A percentile compares a stretch with the other conserved stretches of the same genome.
These are phyloP conservation scores for Carabus problematicus DNA, from an alignment of 2,888 invertebrate genomes.

Conservation along the genomic window DNA sequence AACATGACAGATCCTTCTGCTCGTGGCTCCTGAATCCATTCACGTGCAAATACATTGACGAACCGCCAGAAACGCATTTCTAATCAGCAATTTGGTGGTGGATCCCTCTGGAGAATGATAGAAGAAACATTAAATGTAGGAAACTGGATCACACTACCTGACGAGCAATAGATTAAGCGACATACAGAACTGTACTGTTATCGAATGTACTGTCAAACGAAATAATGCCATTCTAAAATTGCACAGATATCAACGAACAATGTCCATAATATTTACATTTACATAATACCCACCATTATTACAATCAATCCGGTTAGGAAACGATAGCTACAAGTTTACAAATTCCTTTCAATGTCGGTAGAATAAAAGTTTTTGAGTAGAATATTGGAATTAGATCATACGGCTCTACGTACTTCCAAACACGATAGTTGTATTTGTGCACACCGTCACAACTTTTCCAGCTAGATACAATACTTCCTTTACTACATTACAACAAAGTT, in stretches of 20 bases:
- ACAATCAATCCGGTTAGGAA: conserved; percentile 23
- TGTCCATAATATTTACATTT: conserved; percentile 19
- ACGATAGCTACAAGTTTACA: conserved; percentile 25
- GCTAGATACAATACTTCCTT: no score
- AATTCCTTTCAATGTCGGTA: conserved; percentile 33
- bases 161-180: no score
- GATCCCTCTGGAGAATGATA: background rate
- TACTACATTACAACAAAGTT: no score
- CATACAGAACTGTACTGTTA: no score
- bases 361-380: background rate
- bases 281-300: conserved; percentile 23
- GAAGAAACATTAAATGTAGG: no score
- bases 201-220: background rate
- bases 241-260: conserved; percentile 28
- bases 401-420: conserved; percentile 28
- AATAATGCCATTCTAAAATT: conserved; percentile 24
- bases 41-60: conserved; percentile 78
- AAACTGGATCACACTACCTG: no score
- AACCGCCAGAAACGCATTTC: conserved; percentile 60
- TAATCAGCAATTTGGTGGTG: conserved; percentile 47
- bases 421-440: conserved; percentile 33
- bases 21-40: conserved; percentile 80
- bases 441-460: conserved; percentile 11
- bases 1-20: conserved; percentile 73
- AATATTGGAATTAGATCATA: conserved; percentile 23